A percentile compares a stretch with the other conserved stretches of the same genome.
Evolutionary conservation across 2,888 invertebrate genomes (phyloP).

Genomic region (Rotaria sp.): DNA sequence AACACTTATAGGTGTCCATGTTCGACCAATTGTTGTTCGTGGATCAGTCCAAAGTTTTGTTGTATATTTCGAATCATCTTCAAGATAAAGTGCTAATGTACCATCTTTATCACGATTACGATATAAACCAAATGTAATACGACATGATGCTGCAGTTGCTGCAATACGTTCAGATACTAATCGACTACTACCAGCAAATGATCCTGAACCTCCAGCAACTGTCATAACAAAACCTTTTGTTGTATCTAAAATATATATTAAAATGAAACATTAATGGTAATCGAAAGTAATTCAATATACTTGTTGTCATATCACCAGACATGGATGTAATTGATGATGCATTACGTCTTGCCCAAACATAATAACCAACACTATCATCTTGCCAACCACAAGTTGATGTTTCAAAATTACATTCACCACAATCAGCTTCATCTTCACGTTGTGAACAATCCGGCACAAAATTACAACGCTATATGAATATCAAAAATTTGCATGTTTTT

Average conservation of each 20-base stretch:
- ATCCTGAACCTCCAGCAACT: neutral
- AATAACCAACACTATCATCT: slow-evolving; percentile 36
- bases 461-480: slow-evolving; percentile 35
- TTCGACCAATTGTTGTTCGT: neutral
- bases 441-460: slow-evolving; percentile 41
- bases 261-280: neutral
- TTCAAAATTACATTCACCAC: slow-evolving; percentile 49
- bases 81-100: neutral
- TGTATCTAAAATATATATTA: neutral
- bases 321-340: neutral
- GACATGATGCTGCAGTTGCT: neutral
- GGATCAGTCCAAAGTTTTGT: neutral
- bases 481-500: neutral
- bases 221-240: slow-evolving; percentile 7
- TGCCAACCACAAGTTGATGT: slow-evolving; percentile 36
- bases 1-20: neutral
- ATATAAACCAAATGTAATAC: neutral
- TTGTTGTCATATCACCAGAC: slow-evolving; percentile 28
- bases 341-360: slow-evolving; percentile 32
- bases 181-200: slow-evolving; percentile 28
- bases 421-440: slow-evolving; percentile 40
- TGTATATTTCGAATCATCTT: neutral
- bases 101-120: neutral
- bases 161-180: neutral
- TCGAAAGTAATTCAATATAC: neutral